phyloP scores from a whole-genome alignment of 2,797 vertebrate genomes.

The Danionella dracula region DNA sequence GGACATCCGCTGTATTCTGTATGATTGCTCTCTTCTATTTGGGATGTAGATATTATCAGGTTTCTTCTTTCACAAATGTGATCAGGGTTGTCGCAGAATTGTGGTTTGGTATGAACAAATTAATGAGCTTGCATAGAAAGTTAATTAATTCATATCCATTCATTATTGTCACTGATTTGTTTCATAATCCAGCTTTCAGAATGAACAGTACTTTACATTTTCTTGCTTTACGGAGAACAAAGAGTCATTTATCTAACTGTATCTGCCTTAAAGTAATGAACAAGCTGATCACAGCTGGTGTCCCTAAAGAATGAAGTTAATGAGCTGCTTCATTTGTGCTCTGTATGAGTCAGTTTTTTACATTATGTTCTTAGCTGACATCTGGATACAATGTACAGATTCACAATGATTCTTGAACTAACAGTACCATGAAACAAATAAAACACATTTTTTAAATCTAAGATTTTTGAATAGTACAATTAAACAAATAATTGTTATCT shows the following conservation, averaged over 20 bases:
- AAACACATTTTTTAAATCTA: no score
- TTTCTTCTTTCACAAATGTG: no score
- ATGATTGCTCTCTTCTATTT: constrained; percentile 23
- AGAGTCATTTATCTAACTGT: constrained; percentile 57
- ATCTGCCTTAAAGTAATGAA: constrained; percentile 63
- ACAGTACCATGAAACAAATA: neutral
- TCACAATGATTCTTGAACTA: neutral
- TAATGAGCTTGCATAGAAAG: neutral
- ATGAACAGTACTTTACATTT: constrained; percentile 49
- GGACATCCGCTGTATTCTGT: constrained; percentile 13
- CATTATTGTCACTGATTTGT: constrained; percentile 42
- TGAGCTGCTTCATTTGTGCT: constrained; percentile 63
- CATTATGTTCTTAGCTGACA: constrained; percentile 60
- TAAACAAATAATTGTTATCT: no score
- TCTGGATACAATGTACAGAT: constrained; percentile 19
- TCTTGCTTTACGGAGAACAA: constrained; percentile 38
- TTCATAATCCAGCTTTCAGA: constrained; percentile 45
- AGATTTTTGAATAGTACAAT: no score
- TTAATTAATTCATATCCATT: neutral
- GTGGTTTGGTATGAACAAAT: neutral
- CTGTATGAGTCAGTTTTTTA: constrained; percentile 64
- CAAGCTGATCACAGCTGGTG: constrained; percentile 66
- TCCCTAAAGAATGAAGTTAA: constrained; percentile 65
- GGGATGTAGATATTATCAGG: neutral
- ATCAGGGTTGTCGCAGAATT: no score